Evolutionary conservation across 2,888 invertebrate species (phyloP), one percentile per base, ranked within the genome.

Genomic region (Philereme transversata): DNA sequence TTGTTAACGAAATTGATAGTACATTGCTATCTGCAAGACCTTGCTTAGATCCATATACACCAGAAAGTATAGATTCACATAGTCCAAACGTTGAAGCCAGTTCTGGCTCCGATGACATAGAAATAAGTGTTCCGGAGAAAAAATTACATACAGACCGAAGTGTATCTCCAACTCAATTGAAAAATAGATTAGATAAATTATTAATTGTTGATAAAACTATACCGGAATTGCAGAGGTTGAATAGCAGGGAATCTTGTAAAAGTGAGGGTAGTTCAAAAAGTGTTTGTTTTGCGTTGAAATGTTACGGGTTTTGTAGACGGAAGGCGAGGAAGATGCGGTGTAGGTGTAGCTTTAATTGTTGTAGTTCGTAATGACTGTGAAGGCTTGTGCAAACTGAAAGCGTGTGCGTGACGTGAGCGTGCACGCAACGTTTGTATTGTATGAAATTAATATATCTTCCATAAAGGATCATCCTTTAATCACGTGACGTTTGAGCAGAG

Each of bases 31-130:
- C 82, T 6, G 87, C 86, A 0, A 68, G 77, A 2, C 83, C 70
- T 4, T 90, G 88, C 75, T 86, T 94, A 74, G 96, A 96, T 72
- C 96, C 97, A 0, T 97, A 97, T 74, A 97, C 97, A 0, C 97
- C 97, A n/a, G 97, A 97, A 76, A 96, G 96, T 81, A 93, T 95
- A 67, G 96, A 96, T 75, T 96, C 96, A 33, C 96, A 94, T 73
- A 95, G 96, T 48, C 96, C 96, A 0, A 92, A 93, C 64, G 91
- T 93, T 0, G 94, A 91, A 44, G 71, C 74, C 0, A 78, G 76
- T 0, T 88, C 81, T 0, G 81, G 78, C 0, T 85, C 86, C 0
- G 87, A 86, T 22, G 84, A 86, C 10, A 63, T 84, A 0, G 54
- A 73, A 60, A 74, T 79, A 53, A 83, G 7, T 40, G 8, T 84